Evolutionary conservation across 2,888 invertebrate species (phyloP).

Genomic region (Cerastis rubricosa): DNA sequence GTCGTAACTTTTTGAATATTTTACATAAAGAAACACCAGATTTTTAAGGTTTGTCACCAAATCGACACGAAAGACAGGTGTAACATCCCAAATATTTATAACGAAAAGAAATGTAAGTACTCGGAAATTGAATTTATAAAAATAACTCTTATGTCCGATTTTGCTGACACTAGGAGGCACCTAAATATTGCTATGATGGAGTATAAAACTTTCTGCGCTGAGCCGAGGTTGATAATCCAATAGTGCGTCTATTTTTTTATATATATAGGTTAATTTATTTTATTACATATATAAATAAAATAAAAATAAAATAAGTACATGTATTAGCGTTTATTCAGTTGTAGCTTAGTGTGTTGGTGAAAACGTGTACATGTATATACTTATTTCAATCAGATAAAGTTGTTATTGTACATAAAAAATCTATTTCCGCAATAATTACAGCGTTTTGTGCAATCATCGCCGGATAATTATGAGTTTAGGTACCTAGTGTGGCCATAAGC

Average conservation of each 20-base stretch:
- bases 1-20: neutral
- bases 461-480: constrained; percentile 19
- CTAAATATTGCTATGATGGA: neutral
- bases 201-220: neutral
- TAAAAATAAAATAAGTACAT: too few relatives aligned
- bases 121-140: neutral
- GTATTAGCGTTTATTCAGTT: neutral
- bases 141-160: neutral
- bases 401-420: neutral
- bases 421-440: neutral
- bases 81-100: neutral
- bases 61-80: too few relatives aligned
- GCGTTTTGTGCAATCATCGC: constrained; percentile 24
- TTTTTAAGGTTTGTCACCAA: too few relatives aligned
- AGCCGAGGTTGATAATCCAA: neutral
- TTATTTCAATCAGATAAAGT: constrained; percentile 1
- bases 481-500: constrained; percentile 27
- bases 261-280: too few relatives aligned
- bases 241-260: neutral
- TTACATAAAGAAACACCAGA: too few relatives aligned
- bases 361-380: neutral
- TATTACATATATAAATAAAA: too few relatives aligned
- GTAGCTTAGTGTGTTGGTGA: neutral
- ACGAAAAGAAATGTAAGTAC: neutral
- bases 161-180: neutral